phyloP scores from a whole-genome alignment of 92 coral and sea anemone species.

The Diadumene lineata region DNA sequence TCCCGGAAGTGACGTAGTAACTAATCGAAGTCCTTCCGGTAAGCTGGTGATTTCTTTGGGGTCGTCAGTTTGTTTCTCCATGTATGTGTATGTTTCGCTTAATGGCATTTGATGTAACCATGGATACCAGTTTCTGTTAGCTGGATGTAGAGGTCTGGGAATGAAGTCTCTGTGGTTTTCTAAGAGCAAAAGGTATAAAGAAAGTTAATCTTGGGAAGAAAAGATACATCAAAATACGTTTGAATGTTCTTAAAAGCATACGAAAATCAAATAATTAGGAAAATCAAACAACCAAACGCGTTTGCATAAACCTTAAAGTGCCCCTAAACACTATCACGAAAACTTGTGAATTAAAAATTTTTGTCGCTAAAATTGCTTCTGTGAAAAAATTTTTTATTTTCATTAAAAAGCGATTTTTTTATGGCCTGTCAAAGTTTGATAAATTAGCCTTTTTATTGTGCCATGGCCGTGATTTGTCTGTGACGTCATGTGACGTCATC shows the following conservation, averaged over 20 bases:
- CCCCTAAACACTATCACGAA: too few relatives aligned
- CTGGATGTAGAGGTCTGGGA: neutral
- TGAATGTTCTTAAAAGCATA: neutral
- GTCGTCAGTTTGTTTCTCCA: conserved; percentile 39
- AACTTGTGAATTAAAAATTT: too few relatives aligned
- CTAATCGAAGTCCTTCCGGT: conserved; percentile 79
- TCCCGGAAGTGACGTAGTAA: conserved; percentile 78
- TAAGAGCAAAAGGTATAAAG: neutral
- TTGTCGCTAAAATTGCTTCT: too few relatives aligned
- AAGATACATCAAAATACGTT: neutral
- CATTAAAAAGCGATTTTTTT: too few relatives aligned
- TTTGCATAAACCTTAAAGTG: too few relatives aligned
- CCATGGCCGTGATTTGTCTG: too few relatives aligned
- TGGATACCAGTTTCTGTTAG: conserved; percentile 45
- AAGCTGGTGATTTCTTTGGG: conserved; percentile 51
- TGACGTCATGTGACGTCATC: too few relatives aligned
- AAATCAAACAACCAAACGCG: too few relatives aligned
- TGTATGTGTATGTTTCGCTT: conserved; percentile 41
- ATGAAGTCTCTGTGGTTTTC: neutral
- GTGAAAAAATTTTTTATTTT: too few relatives aligned
- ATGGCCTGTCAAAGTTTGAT: too few relatives aligned
- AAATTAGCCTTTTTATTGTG: too few relatives aligned
- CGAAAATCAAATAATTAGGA: too few relatives aligned
- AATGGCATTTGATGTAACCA: conserved; percentile 40
- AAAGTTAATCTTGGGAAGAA: neutral